Conservation (phyloP, 2,888 invertebrate genomes). For the Eupithecia centaureata region DNA sequence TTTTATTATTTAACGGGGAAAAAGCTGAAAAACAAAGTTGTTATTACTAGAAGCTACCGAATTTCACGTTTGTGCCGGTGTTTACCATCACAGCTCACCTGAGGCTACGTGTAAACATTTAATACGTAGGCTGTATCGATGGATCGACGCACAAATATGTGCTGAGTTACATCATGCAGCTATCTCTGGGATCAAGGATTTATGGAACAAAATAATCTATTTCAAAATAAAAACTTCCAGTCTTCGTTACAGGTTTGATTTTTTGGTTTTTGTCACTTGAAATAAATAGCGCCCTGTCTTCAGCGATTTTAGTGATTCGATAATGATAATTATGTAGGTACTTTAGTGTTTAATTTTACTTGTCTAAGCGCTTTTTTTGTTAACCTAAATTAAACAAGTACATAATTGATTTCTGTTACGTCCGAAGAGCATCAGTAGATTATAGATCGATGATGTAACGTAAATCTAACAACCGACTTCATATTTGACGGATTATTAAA, state of each 20-base stretch:
- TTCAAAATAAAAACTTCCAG: background rate
- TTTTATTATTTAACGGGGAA: background rate
- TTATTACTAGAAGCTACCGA: conserved; percentile 8
- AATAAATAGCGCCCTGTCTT: no score
- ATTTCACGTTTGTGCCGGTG: conserved; percentile 29
- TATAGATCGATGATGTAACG: no score
- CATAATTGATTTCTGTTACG: no score
- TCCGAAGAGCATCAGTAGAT: no score
- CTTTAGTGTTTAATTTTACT: no score
- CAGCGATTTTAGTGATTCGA: no score
- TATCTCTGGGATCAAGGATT: conserved; percentile 9
- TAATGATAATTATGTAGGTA: no score
- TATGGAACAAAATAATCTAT: background rate
- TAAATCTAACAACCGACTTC: no score
- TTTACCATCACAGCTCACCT: conserved; percentile 47
- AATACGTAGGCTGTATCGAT: conserved; percentile 63
- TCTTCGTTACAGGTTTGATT: background rate
- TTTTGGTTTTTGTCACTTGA: no score
- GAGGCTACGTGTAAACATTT: conserved; percentile 69
- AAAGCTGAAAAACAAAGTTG: background rate
- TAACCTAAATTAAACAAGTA: no score
- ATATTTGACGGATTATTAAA: no score
- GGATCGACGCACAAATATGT: conserved; percentile 50
- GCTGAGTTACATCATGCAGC: conserved; percentile 25
- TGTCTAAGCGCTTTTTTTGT: no score